These are phyloP conservation scores for Drosophila meridionalis DNA, from an alignment of 2,888 invertebrate genomes.

Conservation along the genomic window DNA sequence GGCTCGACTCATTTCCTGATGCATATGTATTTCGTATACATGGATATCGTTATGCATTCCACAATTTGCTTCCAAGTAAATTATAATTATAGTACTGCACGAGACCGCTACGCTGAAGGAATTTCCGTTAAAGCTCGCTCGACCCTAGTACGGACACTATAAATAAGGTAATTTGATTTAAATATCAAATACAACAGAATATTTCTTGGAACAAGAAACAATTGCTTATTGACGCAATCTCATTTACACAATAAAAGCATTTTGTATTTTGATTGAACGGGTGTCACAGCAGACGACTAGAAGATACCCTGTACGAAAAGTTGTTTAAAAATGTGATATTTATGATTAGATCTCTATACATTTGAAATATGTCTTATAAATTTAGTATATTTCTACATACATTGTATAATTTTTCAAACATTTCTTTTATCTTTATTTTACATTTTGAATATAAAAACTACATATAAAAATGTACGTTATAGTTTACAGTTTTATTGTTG, in stretches of 20 bases:
- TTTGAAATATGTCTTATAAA: not conserved
- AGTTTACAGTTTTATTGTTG: not conserved
- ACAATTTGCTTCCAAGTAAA: constrained; percentile 21
- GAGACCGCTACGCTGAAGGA: not conserved
- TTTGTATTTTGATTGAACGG: not conserved
- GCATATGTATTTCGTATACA: not conserved
- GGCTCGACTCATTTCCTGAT: constrained; percentile 73
- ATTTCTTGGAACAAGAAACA: constrained; percentile 1
- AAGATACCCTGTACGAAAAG: not conserved
- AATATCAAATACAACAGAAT: not conserved
- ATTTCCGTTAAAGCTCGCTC: constrained; percentile 11
- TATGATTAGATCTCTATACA: not conserved
- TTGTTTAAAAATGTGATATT: not conserved
- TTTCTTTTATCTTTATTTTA: not conserved
- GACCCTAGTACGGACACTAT: not conserved
- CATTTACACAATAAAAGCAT: constrained; percentile 13
- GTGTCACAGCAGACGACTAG: not conserved
- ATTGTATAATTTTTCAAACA: not conserved
- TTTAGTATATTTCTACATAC: not conserved
- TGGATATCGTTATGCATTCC: constrained; percentile 21
- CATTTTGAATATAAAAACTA: not conserved
- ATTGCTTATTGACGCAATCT: not conserved
- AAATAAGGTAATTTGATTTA: not conserved
- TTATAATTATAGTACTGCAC: constrained; percentile 5
- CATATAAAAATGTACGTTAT: not conserved